Conservation (phyloP, 2,888 invertebrate species). For the Stenolophus ochropezus region DNA sequence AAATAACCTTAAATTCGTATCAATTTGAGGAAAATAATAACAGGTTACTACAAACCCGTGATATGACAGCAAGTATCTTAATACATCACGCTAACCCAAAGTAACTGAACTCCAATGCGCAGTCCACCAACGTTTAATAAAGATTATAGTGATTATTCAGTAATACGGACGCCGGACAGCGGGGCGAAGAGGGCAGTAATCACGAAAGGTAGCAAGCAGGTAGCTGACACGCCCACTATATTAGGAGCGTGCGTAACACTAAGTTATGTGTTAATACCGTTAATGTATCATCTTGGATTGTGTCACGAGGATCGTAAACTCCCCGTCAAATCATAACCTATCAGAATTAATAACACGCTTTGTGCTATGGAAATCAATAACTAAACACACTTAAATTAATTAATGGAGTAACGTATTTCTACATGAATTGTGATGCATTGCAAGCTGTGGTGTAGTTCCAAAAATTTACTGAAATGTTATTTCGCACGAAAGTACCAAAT, state of each 20-base stretch:
- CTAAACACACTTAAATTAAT: neutral
- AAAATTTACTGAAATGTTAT: too few species aligned
- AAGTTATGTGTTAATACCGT: constrained; percentile 48
- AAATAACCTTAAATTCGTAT: constrained; percentile 26
- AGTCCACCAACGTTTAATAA: constrained; percentile 51
- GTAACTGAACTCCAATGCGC: too few species aligned
- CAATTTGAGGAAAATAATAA: constrained; percentile 30
- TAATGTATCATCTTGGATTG: constrained; percentile 34
- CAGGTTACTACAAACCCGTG: neutral
- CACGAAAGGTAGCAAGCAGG: constrained; percentile 41
- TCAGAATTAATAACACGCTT: neutral
- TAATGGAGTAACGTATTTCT: too few species aligned
- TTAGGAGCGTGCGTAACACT: constrained; percentile 53
- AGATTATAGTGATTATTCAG: constrained; percentile 59
- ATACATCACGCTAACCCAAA: constrained; percentile 39
- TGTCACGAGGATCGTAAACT: constrained; percentile 3
- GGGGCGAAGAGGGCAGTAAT: constrained; percentile 40
- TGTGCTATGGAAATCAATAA: neutral
- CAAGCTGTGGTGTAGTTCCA: too few species aligned
- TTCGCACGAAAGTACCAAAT: too few species aligned
- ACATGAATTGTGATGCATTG: too few species aligned
- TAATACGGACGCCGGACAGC: constrained; percentile 47
- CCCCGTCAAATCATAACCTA: neutral
- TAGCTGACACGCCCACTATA: constrained; percentile 54
- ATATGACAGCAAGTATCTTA: constrained; percentile 45